A percentile compares a stretch with the other conserved stretches of the same genome.
These are phyloP conservation scores for Eurypyga helias DNA, from an alignment of 2,113 vertebrate genomes.

Conservation along the genomic window DNA sequence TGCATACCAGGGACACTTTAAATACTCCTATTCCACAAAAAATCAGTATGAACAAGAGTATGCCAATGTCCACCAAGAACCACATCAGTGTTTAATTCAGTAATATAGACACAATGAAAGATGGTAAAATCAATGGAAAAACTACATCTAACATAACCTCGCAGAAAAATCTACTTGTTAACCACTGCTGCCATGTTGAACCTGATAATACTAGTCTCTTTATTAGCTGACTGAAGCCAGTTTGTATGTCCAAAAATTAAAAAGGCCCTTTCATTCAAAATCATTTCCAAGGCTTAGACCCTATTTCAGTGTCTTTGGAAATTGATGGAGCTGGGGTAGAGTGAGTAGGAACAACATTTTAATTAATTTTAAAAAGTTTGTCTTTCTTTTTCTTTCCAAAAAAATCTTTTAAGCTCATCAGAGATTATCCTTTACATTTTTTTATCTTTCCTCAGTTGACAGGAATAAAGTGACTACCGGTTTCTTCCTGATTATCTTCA, in stretches of 20 bases:
- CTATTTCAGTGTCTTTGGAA: neutral
- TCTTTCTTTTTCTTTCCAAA: neutral
- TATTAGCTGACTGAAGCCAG: neutral
- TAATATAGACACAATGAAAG: neutral
- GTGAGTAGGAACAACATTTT: neutral
- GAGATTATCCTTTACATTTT: neutral
- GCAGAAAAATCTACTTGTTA: neutral
- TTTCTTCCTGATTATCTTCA: neutral
- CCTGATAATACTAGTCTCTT: neutral
- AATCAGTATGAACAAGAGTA: neutral
- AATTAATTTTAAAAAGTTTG: neutral
- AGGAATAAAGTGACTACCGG: neutral
- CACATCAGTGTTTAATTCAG: neutral
- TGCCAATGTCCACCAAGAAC: neutral
- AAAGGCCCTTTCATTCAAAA: neutral
- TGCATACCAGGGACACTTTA: neutral
- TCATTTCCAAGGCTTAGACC: neutral
- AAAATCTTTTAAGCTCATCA: neutral
- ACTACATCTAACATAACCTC: accelerated
- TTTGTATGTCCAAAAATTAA: neutral
- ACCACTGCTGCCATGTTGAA: neutral
- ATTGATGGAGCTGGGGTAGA: neutral
- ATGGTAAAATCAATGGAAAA: neutral
- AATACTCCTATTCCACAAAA: neutral
- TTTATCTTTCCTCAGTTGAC: neutral